A percentile compares a stretch with the other conserved stretches of the same genome.
Conservation (phyloP, 2,113 vertebrate genomes). For the Donacobius atricapilla region DNA sequence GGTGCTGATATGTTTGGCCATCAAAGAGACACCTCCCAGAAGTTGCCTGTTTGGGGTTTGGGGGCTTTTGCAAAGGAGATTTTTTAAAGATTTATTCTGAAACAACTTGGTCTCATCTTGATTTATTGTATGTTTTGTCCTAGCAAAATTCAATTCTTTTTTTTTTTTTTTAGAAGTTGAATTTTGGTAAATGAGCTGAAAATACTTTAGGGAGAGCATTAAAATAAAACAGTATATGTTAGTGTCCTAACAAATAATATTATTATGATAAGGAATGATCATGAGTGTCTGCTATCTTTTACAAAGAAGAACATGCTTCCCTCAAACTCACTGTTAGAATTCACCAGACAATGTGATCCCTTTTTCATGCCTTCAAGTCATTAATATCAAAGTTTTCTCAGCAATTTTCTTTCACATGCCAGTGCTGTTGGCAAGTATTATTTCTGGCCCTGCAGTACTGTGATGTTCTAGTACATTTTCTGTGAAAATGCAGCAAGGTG, state of each 20-base stretch:
- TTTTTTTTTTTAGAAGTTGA: not conserved
- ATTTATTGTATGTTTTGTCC: not conserved
- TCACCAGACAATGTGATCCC: not conserved
- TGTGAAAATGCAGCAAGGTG: not conserved
- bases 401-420: not conserved
- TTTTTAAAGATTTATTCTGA: not conserved
- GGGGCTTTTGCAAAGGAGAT: fast-evolving
- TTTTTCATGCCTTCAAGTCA: not conserved
- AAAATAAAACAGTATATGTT: slow-evolving; percentile 31
- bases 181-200: not conserved
- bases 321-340: not conserved
- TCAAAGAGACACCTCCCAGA: not conserved
- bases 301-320: not conserved
- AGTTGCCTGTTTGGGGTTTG: not conserved
- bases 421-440: not conserved
- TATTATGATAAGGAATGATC: not conserved
- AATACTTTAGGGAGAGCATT: not conserved
- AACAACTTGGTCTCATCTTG: not conserved
- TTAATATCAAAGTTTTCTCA: not conserved
- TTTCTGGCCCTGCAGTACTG: not conserved
- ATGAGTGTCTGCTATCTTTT: not conserved
- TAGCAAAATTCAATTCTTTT: not conserved
- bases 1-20: not conserved
- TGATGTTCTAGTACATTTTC: fast-evolving
- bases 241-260: slow-evolving; percentile 12